A percentile compares a stretch with the other conserved stretches of the same genome.
Evolutionary conservation across 1,140 invertebrate species (phyloP).

Genomic region (Drosophila leontia): DNA sequence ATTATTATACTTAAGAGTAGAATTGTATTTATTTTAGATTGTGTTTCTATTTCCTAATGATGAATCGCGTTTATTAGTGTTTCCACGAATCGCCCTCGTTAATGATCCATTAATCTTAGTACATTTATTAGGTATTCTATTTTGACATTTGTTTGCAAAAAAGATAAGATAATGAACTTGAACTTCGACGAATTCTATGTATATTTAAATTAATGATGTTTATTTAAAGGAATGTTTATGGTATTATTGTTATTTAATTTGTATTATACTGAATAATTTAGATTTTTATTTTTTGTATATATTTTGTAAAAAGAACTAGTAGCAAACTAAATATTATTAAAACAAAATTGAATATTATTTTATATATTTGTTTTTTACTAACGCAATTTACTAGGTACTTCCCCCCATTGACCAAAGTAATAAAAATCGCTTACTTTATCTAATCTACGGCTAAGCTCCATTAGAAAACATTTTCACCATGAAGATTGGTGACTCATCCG

Average conservation of each 20-base stretch:
- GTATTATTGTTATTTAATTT: not conserved
- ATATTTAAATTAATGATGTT: conserved; percentile 6
- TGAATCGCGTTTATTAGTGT: not conserved
- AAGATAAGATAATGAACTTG: conserved; percentile 20
- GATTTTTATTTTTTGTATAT: no score
- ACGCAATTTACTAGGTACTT: not conserved
- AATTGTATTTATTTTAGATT: not conserved
- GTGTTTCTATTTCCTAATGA: not conserved
- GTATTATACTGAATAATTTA: not conserved
- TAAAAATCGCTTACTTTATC: not conserved
- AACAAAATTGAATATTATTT: not conserved
- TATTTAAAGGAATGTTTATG: not conserved
- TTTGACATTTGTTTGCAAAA: not conserved
- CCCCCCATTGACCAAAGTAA: not conserved
- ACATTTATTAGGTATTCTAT: not conserved
- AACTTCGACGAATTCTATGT: not conserved
- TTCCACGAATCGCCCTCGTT: not conserved
- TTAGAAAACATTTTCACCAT: not conserved
- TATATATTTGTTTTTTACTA: not conserved
- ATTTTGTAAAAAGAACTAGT: not conserved
- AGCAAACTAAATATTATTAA: not conserved
- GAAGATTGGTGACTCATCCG: conserved; percentile 29
- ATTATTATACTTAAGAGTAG: not conserved
- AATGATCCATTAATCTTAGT: conserved; percentile 14
- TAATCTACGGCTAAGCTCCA: not conserved